A percentile compares a stretch with the other conserved stretches of the same genome.
These are phyloP conservation scores for Halisarca cf. caerulea DNA, from an alignment of 37 sponge, comb jelly and placozoan species.

Conservation along the genomic window DNA sequence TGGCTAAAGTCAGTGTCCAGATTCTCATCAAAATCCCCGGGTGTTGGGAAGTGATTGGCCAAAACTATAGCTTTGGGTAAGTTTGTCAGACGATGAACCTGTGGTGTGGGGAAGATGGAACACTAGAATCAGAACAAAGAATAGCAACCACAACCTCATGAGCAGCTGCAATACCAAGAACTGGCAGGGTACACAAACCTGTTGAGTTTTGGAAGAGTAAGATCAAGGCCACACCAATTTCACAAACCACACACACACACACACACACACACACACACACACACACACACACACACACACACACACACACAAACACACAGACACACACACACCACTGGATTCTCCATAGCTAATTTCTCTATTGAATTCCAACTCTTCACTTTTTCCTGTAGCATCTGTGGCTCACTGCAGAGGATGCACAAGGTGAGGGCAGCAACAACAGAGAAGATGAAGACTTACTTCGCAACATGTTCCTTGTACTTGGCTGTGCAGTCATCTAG, in stretches of 20 bases:
- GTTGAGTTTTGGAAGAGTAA: too few species aligned
- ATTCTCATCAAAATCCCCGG: slow-evolving; percentile 5
- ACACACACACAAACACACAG: neutral
- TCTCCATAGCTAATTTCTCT: slow-evolving; percentile 72
- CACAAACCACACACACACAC: too few species aligned
- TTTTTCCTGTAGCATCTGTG: slow-evolving; percentile 53
- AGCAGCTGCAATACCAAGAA: too few species aligned
- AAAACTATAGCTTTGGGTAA: neutral
- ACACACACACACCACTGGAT: slow-evolving; percentile 58
- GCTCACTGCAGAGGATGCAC: slow-evolving; percentile 49
- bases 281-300: too few species aligned
- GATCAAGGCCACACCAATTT: too few species aligned
- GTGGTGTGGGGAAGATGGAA: neutral
- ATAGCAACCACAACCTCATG: too few species aligned
- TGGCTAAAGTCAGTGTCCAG: slow-evolving; percentile 13
- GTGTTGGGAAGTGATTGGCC: neutral
- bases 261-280: too few species aligned
- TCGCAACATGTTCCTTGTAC: slow-evolving; percentile 70
- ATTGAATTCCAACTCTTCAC: slow-evolving; percentile 83
- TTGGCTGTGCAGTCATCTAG: slow-evolving; percentile 91
- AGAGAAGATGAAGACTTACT: slow-evolving; percentile 33
- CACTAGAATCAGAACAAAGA: neutral
- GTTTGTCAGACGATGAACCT: neutral
- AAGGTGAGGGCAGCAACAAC: neutral
- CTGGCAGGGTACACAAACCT: too few species aligned